These are phyloP conservation scores for Lissonota sp. DNA, from an alignment of 2,888 invertebrate species.

Conservation along the genomic window DNA sequence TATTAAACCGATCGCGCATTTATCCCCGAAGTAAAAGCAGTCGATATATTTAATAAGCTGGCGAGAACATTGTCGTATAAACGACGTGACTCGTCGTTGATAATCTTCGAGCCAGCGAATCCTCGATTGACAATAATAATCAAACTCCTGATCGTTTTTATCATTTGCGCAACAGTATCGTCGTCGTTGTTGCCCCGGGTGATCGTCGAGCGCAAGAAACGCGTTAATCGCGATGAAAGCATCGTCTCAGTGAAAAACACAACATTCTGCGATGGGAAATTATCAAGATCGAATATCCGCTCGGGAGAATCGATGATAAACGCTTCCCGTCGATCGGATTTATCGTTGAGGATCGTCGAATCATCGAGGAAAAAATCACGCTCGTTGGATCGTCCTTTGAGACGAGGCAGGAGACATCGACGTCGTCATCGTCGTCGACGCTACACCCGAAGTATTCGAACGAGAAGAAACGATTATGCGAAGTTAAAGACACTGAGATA, in stretches of 20 bases:
- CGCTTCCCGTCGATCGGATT: too few relatives aligned
- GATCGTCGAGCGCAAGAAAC: slow-evolving; percentile 61
- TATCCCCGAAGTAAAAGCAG: too few relatives aligned
- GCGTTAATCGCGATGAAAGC: slow-evolving; percentile 56
- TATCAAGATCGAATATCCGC: too few relatives aligned
- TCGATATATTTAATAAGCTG: too few relatives aligned
- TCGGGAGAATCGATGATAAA: too few relatives aligned
- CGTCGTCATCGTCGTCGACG: slow-evolving; percentile 25
- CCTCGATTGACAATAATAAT: too few relatives aligned
- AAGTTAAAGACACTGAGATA: too few relatives aligned
- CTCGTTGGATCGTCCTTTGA: not conserved
- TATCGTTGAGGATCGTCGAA: not conserved
- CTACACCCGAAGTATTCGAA: not conserved
- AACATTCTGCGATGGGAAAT: too few relatives aligned
- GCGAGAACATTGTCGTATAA: slow-evolving; percentile 31
- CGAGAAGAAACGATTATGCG: not conserved
- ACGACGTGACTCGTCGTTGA: slow-evolving; percentile 42
- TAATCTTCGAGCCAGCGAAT: too few relatives aligned
- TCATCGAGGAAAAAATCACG: not conserved
- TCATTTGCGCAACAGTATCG: slow-evolving; percentile 38
- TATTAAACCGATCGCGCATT: too few relatives aligned
- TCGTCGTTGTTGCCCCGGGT: slow-evolving; percentile 48
- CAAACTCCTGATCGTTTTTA: slow-evolving; percentile 6
- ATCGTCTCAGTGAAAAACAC: slow-evolving; percentile 4
- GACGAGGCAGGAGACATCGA: slow-evolving; percentile 6